Evolutionary conservation across 2,888 invertebrate species (phyloP).

Genomic region (Trachelus tabidus): DNA sequence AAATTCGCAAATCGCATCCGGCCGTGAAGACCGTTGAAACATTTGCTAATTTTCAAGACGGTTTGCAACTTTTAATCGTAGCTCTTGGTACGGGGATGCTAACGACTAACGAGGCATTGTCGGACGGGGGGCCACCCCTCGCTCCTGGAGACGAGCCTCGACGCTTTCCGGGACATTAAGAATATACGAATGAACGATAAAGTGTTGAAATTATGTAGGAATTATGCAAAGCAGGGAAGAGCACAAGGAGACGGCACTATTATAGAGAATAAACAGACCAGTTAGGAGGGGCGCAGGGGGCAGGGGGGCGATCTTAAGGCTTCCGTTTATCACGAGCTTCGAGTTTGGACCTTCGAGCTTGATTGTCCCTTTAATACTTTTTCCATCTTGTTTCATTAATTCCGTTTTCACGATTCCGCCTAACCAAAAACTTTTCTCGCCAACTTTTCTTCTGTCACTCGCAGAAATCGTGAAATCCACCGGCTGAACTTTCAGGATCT

Average conservation of each 20-base stretch:
- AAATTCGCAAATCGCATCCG: background rate
- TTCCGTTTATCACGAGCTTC: background rate
- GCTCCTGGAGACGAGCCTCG: constrained; percentile 12
- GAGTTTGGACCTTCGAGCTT: background rate
- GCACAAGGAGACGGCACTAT: constrained; percentile 18
- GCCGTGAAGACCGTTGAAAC: constrained; percentile 13
- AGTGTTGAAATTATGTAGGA: constrained; percentile 46
- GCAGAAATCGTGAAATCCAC: background rate
- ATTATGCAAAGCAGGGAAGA: constrained; percentile 46
- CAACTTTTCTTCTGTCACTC: background rate
- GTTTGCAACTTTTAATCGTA: constrained; percentile 57
- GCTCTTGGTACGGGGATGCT: constrained; percentile 47
- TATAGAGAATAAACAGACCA: constrained; percentile 10
- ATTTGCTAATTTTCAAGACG: constrained; percentile 52
- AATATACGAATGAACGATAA: constrained; percentile 50
- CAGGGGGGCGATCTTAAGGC: background rate
- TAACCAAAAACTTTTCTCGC: background rate
- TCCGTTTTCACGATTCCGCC: background rate
- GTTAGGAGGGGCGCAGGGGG: background rate
- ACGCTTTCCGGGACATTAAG: constrained; percentile 47
- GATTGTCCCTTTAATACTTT: background rate
- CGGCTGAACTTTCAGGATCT: background rate
- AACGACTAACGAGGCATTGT: constrained; percentile 61
- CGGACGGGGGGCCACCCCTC: constrained; percentile 29
- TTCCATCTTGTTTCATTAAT: background rate